A percentile compares a stretch with the other conserved stretches of the same genome.
Conservation (phyloP, 2,113 vertebrate genomes). For the Ondatra zibethicus region DNA sequence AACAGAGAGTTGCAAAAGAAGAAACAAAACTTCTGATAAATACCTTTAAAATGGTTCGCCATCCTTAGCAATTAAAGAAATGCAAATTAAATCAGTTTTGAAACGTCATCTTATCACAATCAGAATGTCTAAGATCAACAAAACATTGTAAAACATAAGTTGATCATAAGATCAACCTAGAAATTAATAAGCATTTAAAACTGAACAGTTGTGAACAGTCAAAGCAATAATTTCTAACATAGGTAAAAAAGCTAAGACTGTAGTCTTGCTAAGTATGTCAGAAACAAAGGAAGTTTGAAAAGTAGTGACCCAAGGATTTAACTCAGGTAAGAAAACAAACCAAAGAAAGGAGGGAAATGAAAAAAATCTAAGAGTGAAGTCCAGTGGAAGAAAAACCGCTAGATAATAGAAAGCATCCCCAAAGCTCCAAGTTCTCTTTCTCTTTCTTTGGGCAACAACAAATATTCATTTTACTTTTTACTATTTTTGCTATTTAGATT, state of each 20-base stretch:
- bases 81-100: not conserved
- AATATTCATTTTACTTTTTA: constrained; percentile 6
- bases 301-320: not conserved
- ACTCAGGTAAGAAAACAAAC: constrained; percentile 7
- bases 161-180: not conserved
- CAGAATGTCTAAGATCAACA: not conserved
- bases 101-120: not conserved
- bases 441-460: not conserved
- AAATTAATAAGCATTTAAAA: constrained; percentile 14
- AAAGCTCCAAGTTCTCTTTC: not conserved
- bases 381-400: constrained; percentile 41
- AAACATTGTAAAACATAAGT: not conserved
- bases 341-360: not conserved
- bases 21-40: not conserved
- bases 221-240: not conserved
- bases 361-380: constrained; percentile 9
- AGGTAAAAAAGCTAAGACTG: not conserved
- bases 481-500: not conserved
- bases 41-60: not conserved
- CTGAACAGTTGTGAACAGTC: not conserved
- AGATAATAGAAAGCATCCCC: not conserved
- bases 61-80: not conserved
- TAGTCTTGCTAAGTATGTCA: not conserved
- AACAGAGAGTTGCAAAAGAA: not conserved
- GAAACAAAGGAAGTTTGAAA: not conserved